These are phyloP conservation scores for Mamestra brassicae DNA, from an alignment of 2,888 invertebrate genomes.

Conservation along the genomic window DNA sequence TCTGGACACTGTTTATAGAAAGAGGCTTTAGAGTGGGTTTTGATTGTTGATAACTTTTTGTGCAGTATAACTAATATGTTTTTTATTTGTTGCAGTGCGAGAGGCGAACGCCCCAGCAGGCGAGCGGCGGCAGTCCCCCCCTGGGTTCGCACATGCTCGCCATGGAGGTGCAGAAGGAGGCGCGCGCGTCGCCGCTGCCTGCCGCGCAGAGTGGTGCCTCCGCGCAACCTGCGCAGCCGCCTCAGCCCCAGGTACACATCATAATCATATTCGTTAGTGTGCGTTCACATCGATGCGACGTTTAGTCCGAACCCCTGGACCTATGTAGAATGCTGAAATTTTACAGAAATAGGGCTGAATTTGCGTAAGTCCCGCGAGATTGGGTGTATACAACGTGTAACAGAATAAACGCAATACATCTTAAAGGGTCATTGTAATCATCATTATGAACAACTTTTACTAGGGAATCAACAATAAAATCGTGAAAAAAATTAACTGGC, in stretches of 20 bases:
- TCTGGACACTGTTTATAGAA: background rate
- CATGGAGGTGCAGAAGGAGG: constrained; percentile 96
- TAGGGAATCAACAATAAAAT: too few relatives aligned
- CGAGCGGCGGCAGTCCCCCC: constrained; percentile 86
- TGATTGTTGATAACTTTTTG: background rate
- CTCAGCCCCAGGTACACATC: constrained; percentile 60
- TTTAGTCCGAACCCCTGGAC: background rate
- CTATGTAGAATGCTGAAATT: background rate
- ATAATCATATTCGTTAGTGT: too few relatives aligned
- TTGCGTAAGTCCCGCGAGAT: too few relatives aligned
- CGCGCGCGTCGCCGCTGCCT: constrained; percentile 86
- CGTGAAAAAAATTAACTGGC: too few relatives aligned
- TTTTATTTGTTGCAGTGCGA: constrained; percentile 81
- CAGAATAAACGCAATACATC: too few relatives aligned
- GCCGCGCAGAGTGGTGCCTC: constrained; percentile 77
- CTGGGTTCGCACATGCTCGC: constrained; percentile 92
- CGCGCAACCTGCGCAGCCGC: constrained; percentile 75
- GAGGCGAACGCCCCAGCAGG: constrained; percentile 88
- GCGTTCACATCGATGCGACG: too few relatives aligned
- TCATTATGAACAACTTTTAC: too few relatives aligned
- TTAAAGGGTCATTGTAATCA: too few relatives aligned
- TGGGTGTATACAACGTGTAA: too few relatives aligned
- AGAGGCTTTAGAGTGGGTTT: constrained; percentile 1
- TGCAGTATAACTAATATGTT: background rate
- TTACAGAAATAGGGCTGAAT: background rate